Evolutionary conservation across 92 coral and sea anemone genomes (phyloP).

Genomic region (Epizoanthus stellaris): DNA sequence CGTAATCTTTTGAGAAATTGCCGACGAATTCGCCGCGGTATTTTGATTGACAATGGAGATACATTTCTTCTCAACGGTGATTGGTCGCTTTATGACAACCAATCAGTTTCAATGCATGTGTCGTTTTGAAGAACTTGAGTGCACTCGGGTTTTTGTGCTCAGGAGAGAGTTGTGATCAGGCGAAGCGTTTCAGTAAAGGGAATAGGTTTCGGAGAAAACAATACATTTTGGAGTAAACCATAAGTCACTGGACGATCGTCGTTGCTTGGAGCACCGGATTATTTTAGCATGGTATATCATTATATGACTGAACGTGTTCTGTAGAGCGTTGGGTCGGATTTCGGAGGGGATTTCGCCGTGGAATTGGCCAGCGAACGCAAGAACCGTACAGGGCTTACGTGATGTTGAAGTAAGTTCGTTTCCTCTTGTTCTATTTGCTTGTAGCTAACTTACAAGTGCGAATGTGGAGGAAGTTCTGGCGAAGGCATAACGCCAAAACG

Average conservation of each 20-base stretch:
- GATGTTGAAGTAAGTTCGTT: slow-evolving; percentile 78
- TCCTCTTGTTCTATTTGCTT: slow-evolving; percentile 53
- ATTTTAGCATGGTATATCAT: slow-evolving; percentile 41
- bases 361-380: slow-evolving; percentile 21
- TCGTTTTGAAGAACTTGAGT: slow-evolving; percentile 50
- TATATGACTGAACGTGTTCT: slow-evolving; percentile 40
- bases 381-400: slow-evolving; percentile 57
- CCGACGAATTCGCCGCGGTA: slow-evolving; percentile 73
- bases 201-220: slow-evolving; percentile 27
- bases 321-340: slow-evolving; percentile 38
- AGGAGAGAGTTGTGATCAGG: slow-evolving; percentile 31
- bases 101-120: slow-evolving; percentile 96
- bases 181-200: slow-evolving; percentile 36
- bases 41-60: slow-evolving; percentile 90
- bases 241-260: not conserved
- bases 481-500: slow-evolving; percentile 10
- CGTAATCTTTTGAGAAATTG: slow-evolving; percentile 41
- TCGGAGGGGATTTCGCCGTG: slow-evolving; percentile 45
- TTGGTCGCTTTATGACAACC: slow-evolving; percentile 90
- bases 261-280: not conserved
- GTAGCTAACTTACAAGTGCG: slow-evolving; percentile 61
- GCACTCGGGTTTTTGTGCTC: slow-evolving; percentile 42
- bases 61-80: slow-evolving; percentile 77
- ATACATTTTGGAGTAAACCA: slow-evolving; percentile 18
- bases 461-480: slow-evolving; percentile 29